Conservation (phyloP, 64 coral and sea anemone species). For the Stylophora pistillata region DNA sequence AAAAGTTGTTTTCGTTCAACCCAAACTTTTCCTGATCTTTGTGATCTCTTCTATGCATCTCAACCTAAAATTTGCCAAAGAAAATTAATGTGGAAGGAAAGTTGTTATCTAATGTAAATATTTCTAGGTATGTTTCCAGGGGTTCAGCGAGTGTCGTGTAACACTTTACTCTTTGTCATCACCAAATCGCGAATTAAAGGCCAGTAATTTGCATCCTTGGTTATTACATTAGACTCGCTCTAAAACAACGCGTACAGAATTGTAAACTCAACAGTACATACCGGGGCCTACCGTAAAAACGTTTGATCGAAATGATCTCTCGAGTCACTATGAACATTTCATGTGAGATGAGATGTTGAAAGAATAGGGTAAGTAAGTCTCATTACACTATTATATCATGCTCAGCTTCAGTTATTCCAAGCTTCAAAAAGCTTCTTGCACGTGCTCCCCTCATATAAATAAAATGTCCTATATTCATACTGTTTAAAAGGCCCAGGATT, state of each 20-base stretch:
- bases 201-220: conserved; percentile 8
- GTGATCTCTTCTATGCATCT: conserved; percentile 10
- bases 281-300: neutral
- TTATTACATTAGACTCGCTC: neutral
- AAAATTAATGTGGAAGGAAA: neutral
- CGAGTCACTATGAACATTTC: too few relatives aligned
- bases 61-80: neutral
- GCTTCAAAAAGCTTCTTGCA: too few relatives aligned
- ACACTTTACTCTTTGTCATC: neutral
- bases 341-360: too few relatives aligned
- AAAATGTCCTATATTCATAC: too few relatives aligned
- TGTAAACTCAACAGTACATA: neutral
- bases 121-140: neutral
- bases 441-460: too few relatives aligned
- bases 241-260: neutral
- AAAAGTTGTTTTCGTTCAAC: neutral
- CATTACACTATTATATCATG: too few relatives aligned
- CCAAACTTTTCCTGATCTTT: neutral
- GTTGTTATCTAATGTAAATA: conserved; percentile 6
- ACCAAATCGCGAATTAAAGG: neutral
- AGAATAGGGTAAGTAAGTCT: too few relatives aligned
- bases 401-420: too few relatives aligned
- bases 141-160: conserved; percentile 7
- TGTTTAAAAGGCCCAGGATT: too few relatives aligned
- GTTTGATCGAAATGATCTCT: too few relatives aligned